Conservation (phyloP, 2,797 vertebrate species). For the Halcyon smyrnensis region DNA sequence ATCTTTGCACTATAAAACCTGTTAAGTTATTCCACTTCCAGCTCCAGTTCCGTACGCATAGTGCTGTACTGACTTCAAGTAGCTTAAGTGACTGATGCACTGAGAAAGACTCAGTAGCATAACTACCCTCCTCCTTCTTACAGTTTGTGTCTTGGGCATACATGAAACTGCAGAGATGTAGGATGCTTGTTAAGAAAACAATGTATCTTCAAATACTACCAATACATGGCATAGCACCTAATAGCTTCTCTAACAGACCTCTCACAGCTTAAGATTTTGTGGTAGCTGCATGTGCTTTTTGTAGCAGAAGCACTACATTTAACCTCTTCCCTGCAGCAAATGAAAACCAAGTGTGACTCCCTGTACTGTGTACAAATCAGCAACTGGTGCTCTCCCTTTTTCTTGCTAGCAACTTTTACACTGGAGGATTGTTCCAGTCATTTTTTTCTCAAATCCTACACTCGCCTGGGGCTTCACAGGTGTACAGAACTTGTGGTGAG, state of each 20-base stretch:
- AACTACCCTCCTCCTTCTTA: not conserved
- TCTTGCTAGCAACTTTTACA: not conserved
- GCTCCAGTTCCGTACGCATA: not conserved
- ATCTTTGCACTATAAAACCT: not conserved
- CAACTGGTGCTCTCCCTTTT: not conserved
- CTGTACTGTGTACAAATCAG: not conserved
- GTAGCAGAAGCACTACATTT: not conserved
- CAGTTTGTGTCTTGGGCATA: not conserved
- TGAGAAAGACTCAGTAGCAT: not conserved
- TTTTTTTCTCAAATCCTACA: no score
- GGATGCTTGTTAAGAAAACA: not conserved
- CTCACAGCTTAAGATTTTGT: not conserved
- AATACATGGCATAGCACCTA: not conserved
- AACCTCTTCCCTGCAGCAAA: not conserved
- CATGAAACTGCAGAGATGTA: not conserved
- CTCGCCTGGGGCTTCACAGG: not conserved
- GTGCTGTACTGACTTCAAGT: not conserved
- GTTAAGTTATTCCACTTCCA: not conserved
- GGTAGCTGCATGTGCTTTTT: not conserved
- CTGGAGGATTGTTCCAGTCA: not conserved
- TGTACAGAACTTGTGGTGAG: not conserved
- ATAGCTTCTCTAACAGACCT: not conserved
- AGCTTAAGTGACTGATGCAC: not conserved
- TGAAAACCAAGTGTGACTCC: not conserved
- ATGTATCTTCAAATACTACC: not conserved